Evolutionary conservation across 2,113 vertebrate species (phyloP), one percentile per base, ranked within the genome.

Genomic region (Tinamus guttatus): DNA sequence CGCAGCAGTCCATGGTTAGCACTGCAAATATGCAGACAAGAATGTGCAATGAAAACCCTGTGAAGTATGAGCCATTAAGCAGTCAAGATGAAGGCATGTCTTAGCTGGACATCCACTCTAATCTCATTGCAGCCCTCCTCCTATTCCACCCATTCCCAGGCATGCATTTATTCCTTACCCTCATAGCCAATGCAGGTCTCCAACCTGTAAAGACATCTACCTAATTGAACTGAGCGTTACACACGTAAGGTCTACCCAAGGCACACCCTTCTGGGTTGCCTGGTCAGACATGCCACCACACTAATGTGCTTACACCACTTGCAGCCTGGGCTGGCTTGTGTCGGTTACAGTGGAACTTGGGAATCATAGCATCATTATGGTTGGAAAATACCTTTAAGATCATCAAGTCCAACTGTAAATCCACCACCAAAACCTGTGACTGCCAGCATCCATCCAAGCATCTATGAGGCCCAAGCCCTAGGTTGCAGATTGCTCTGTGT

Each of bases 61-160:
- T 92, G 85, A 93, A 94, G 58, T 88, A 86, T 90, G 69, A 94
- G 54, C 69, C 80, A 87, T 85, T 92, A 95, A 84, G 62, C 69
- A 92, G 62, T 40, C 65, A 76, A 85, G 94, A 82, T 91, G 70
- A 94, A 95, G 89, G 81, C 41, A 86, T 30, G 21, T 49, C 27
- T 58, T 84, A 49, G 84, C 81, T 69, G 84, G 74, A 78, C 63
- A 87, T 43, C 30, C 54, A 69, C 81, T 93, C 73, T 79, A 71
- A 93, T 73, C 80, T 69, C 77, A 54, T n/a, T 84, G 83, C 68
- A 81, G 56, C 67, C 64, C 47, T 89, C 49, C 59, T 84, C 62
- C 20, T 45, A 88, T 73, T 88, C 74, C 60, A 65, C 69, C 47
- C 68, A 36, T 88, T 75, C 69, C n/a, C 43, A 75, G 73, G 24